These are phyloP conservation scores for Anguilla megastoma DNA, from an alignment of 2,797 vertebrate genomes.

Conservation along the genomic window DNA sequence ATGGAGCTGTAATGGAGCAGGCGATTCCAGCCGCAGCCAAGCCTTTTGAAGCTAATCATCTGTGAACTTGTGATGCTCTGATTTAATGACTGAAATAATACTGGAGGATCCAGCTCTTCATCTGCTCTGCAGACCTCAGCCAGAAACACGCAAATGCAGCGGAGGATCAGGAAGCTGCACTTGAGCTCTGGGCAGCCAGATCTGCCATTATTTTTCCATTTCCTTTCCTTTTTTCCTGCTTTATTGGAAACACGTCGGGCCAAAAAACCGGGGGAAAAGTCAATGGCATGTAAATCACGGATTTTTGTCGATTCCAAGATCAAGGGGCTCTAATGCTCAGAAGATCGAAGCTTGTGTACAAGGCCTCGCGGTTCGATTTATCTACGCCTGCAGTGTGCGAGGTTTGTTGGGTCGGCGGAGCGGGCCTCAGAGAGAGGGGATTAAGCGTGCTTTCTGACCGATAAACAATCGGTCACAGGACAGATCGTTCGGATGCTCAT, in stretches of 20 bases:
- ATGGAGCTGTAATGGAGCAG: constrained; percentile 71
- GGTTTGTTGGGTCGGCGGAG: not conserved
- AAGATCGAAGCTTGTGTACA: not conserved
- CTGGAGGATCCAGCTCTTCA: constrained; percentile 67
- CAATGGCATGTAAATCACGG: constrained; percentile 16
- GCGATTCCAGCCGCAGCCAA: constrained; percentile 68
- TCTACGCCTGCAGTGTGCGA: not conserved
- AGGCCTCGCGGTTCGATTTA: not conserved
- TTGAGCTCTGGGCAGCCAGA: constrained; percentile 27
- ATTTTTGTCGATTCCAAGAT: not conserved
- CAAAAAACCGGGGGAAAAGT: constrained; percentile 23
- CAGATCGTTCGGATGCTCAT: not conserved
- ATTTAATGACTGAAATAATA: constrained; percentile 77
- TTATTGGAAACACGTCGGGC: constrained; percentile 29
- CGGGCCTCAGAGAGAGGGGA: not conserved
- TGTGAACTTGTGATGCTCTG: constrained; percentile 70
- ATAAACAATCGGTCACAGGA: not conserved
- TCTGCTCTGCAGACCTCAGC: constrained; percentile 71
- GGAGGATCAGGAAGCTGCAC: constrained; percentile 27
- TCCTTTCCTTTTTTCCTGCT: constrained; percentile 15
- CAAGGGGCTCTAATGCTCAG: not conserved
- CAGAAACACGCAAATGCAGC: constrained; percentile 38
- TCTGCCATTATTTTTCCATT: constrained; percentile 25
- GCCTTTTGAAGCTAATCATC: constrained; percentile 79
- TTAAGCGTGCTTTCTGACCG: constrained; percentile 7